Percentiles rank a stretch among this genome's conserved stretches.
Evolutionary conservation across 2,888 invertebrate species (phyloP).

Genomic region (Dasypogon diadema): DNA sequence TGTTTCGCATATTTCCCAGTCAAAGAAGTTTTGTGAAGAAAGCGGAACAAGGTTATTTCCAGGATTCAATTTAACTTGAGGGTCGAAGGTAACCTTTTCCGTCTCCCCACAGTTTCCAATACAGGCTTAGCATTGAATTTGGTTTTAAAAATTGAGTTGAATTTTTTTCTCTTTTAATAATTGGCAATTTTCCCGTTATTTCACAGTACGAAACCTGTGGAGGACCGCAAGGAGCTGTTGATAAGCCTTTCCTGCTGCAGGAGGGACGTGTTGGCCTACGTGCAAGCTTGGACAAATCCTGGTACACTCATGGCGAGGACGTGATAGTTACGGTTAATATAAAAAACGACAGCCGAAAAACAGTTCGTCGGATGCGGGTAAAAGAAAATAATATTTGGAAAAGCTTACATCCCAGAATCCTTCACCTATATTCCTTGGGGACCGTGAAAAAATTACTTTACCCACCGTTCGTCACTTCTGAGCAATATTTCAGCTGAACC

Average conservation of each 20-base stretch:
- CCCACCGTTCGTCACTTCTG: not conserved
- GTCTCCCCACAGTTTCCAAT: too few species aligned
- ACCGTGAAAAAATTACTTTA: not conserved
- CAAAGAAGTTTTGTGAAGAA: constrained; percentile 2
- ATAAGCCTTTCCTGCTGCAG: constrained; percentile 87
- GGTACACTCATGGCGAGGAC: constrained; percentile 86
- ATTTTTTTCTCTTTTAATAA: not conserved
- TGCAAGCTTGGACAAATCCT: constrained; percentile 83
- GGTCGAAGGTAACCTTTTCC: too few species aligned
- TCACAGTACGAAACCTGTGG: constrained; percentile 67
- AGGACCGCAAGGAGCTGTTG: constrained; percentile 78
- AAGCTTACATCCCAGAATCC: too few species aligned
- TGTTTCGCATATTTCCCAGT: constrained; percentile 21
- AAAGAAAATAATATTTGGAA: constrained; percentile 55
- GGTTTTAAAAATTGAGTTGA: not conserved
- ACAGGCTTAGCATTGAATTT: too few species aligned
- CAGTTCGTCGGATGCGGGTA: constrained; percentile 86
- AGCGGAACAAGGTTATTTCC: constrained; percentile 1
- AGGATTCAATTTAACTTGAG: constrained; percentile 7
- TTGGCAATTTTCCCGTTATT: constrained; percentile 10
- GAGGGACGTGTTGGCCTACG: constrained; percentile 85
- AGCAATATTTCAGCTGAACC: not conserved
- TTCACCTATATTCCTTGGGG: not conserved
- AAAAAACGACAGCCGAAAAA: constrained; percentile 85
- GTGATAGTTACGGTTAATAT: constrained; percentile 81